Conservation (phyloP, 1,140 invertebrate genomes). For the Nymphalis io region DNA sequence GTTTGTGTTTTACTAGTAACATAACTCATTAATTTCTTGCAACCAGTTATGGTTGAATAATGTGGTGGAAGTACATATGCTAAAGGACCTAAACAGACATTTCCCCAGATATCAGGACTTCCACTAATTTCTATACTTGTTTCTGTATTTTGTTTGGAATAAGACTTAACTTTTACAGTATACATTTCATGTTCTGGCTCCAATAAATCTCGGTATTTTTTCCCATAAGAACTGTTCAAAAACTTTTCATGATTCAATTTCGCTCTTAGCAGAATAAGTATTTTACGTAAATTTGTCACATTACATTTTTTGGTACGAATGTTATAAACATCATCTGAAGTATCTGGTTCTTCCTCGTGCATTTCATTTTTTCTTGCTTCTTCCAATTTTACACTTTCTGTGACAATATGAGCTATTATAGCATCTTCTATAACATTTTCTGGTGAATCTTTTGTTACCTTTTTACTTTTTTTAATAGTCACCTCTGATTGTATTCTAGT, state of each 20-base stretch:
- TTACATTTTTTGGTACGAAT: conserved; percentile 13
- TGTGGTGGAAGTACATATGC: conserved; percentile 65
- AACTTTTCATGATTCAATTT: conserved; percentile 54
- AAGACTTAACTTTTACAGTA: conserved; percentile 57
- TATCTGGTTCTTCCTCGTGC: conserved; percentile 22
- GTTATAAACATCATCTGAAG: neutral
- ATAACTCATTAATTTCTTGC: conserved; percentile 55
- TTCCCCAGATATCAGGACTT: conserved; percentile 61
- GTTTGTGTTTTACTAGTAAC: conserved; percentile 27
- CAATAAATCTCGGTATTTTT: conserved; percentile 47
- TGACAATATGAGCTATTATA: conserved; percentile 59
- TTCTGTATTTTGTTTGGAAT: conserved; percentile 55
- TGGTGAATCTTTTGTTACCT: conserved; percentile 51
- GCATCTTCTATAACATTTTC: conserved; percentile 64
- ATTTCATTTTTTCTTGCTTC: conserved; percentile 36
- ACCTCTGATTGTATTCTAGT: conserved; percentile 59
- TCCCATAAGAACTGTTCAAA: conserved; percentile 36
- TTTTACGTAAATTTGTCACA: conserved; percentile 51
- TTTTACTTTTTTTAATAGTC: conserved; percentile 51
- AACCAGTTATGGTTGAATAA: conserved; percentile 65
- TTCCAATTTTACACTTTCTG: conserved; percentile 47
- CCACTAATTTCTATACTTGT: conserved; percentile 38
- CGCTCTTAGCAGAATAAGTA: conserved; percentile 58
- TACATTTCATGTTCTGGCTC: conserved; percentile 36
- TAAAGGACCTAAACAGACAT: conserved; percentile 35